Conservation (phyloP, 2,888 invertebrate genomes). For the Zygothrica quintamaculata region DNA sequence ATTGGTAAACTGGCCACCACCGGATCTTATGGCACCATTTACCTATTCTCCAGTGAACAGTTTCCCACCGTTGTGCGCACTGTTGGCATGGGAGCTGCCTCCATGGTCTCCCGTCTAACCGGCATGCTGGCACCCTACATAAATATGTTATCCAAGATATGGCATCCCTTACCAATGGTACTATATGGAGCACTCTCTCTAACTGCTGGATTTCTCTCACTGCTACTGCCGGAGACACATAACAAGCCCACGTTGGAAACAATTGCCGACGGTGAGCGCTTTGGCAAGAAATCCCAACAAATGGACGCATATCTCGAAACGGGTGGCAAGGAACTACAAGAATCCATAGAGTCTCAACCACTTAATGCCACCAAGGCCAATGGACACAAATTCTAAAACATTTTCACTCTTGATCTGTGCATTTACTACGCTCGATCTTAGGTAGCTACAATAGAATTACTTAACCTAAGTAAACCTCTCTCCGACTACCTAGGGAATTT, state of each 20-base stretch:
- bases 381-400: constrained; percentile 38
- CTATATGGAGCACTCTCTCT: constrained; percentile 90
- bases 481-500: background rate
- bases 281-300: constrained; percentile 85
- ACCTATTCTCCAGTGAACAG: constrained; percentile 90
- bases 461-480: background rate
- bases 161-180: constrained; percentile 89
- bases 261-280: constrained; percentile 91
- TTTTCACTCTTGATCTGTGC: too few species aligned
- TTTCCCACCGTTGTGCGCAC: constrained; percentile 92
- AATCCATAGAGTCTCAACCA: constrained; percentile 60
- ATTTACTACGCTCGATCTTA: constrained; percentile 5
- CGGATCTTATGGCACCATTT: constrained; percentile 90
- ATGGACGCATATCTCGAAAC: constrained; percentile 60
- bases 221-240: constrained; percentile 91
- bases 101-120: constrained; percentile 94
- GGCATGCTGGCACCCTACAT: constrained; percentile 89
- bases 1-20: constrained; percentile 90
- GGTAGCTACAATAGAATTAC: constrained; percentile 15
- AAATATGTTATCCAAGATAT: constrained; percentile 87
- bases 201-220: constrained; percentile 89
- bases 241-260: constrained; percentile 92
- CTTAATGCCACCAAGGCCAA: constrained; percentile 50
- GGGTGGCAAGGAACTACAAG: constrained; percentile 55
- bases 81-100: constrained; percentile 93